Evolutionary conservation across 2,888 invertebrate species (phyloP).

Genomic region (Creontiades dilutus): DNA sequence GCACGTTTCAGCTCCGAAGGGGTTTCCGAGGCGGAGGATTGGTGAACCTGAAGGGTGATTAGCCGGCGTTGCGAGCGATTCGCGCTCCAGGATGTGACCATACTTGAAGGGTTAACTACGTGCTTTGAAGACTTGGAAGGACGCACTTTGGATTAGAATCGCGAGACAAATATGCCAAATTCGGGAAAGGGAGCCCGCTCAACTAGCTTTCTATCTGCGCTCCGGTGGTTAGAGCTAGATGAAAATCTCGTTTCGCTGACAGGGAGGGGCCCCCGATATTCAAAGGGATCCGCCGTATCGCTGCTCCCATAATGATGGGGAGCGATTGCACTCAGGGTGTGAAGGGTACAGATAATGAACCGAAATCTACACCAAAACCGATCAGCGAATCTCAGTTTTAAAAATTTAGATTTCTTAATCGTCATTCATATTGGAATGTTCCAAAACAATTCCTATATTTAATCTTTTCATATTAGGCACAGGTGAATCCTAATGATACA

Average conservation of each 20-base stretch:
- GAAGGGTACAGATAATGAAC: not conserved
- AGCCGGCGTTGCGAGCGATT: constrained; percentile 46
- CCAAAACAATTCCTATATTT: too few relatives aligned
- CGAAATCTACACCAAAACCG: not conserved
- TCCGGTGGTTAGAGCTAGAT: not conserved
- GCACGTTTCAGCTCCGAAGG: constrained; percentile 46
- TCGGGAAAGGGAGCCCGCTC: not conserved
- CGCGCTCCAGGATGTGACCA: constrained; percentile 56
- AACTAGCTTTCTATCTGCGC: constrained; percentile 35
- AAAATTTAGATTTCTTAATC: too few relatives aligned
- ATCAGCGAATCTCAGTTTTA: too few relatives aligned
- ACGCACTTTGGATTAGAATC: constrained; percentile 43
- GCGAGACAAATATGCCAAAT: constrained; percentile 41
- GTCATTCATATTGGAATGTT: too few relatives aligned
- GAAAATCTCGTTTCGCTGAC: constrained; percentile 24
- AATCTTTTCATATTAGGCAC: too few relatives aligned
- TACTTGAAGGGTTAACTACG: constrained; percentile 63
- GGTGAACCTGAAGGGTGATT: constrained; percentile 51
- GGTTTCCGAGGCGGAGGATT: not conserved
- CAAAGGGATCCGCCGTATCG: not conserved
- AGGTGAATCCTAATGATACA: too few relatives aligned
- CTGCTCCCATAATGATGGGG: not conserved
- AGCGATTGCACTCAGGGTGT: not conserved
- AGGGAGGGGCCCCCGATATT: not conserved
- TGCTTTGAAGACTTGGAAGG: constrained; percentile 61